Evolutionary conservation across 1,140 invertebrate species (phyloP), one percentile per base, ranked within the genome.

Genomic region (Stegodyphus dumicola): DNA sequence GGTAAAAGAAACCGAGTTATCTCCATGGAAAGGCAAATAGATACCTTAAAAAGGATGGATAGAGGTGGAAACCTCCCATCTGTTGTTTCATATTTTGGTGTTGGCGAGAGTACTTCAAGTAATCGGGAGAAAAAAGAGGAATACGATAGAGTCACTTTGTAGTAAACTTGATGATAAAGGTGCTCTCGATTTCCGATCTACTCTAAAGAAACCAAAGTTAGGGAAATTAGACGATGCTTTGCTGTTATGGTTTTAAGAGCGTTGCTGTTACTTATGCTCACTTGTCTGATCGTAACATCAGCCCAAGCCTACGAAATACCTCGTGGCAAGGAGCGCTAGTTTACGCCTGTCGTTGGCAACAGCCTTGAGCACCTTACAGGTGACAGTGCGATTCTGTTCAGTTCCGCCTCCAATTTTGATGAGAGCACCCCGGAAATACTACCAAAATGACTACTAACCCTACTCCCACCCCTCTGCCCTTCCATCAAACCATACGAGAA

Each of bases 21-120:
- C 9, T 69, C 66, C 1, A 17, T n/a, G 66, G 1, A 69, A 48
- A 48, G n/a, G 66, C n/a, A n/a, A 6, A 5, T 69, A 2, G 66
- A 69, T 69, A n/a, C 33, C 33, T 69, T 6, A 69, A 69, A 15
- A 69, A 48, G 66, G 66, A 69, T 48, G 7, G 17, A 11, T 69
- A 69, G 5, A 48, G 17, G 5, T 69, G 33, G 5, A 69, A 69
- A n/a, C 66, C 33, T 69, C 2, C 3, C 9, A 69, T 69, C 17
- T 69, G 17, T 69, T 69, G 1, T 6, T 69, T 69, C 17, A 69
- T 6, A 60, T 48, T 69, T 69, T 69, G 1, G 66, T 48, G 66
- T 69, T 69, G 66, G 66, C 66, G 10, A 69, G 66, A 4, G 66
- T 48, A 69, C 66, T 69, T 9, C 5, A 69, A 48, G 66, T 69